Evolutionary conservation across 2,113 vertebrate genomes (phyloP), one percentile per base, ranked within the genome.

Genomic region (Muntiacus muntjak): DNA sequence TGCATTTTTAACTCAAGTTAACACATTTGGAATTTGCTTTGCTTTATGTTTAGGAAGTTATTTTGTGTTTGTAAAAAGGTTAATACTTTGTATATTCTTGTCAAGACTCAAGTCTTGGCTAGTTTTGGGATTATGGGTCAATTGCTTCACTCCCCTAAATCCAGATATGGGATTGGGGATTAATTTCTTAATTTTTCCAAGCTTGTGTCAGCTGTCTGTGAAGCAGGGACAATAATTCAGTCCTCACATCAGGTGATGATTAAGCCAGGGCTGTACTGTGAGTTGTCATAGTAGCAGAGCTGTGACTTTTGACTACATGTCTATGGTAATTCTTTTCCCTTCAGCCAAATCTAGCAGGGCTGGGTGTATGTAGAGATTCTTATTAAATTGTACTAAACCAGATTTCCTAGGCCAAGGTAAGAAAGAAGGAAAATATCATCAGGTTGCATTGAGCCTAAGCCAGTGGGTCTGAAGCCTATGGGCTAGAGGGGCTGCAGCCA

Each of bases 391-490:
- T 50, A 14, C 40, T 55, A 62, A 94, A 71, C 71, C 28, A 52
- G 81, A 78, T 79, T 71, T 86, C 93, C 50, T 62, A 89, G 94
- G 85, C 47, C 60, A 87, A 30, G 25, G 26, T 58, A 33, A 67
- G 92, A 89, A 67, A 33, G 60, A 87, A 57, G 43, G 40, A 50
- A 50, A 55, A 43, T 28, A 81, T 79, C 26, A 6, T 84, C 28
- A 33, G 76, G 86, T 52, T 36, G 4, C 28, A 16, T 78, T 25
- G 57, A n/a, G n/a, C 26, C 21, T 4, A 55, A 83, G 28, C 16
- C 11, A 2, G 12, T 10, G 12, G 10, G 52, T 76, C n/a, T n/a
- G 26, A 85, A 89, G 67, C 12, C 7, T 0, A 1, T 4, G 58
- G 55, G 55, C 23, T n/a, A n/a, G 7, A 40, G 19, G n/a, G 40